Base-by-base conservation (phyloP, 2,888 invertebrate genomes). In the Choreutis nemorana region DNA sequence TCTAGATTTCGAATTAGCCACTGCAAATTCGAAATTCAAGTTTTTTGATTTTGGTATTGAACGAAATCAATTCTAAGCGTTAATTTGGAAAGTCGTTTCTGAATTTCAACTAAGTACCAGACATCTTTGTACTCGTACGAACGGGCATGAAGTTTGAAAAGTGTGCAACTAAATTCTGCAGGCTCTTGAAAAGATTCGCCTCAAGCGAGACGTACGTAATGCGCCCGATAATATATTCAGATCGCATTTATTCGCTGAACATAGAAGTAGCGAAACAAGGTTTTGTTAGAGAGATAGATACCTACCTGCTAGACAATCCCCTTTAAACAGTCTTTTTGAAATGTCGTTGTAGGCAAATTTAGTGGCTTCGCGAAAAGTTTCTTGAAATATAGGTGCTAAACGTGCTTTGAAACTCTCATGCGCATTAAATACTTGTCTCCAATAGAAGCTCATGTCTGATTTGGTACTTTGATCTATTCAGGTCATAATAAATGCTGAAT, bases 221-320 rank as follows among this genome's bases (percentile, higher is more conserved):
- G 63, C 62, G 59, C 59, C 56, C 61, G 67, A 67, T 71, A 71
- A 73, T 72, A 71, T 68, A 73, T 75, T 73, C 73, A 51, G 58
- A 72, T 72, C 60, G 65, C 62, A 71, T 75, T 68, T 71, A 67
- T 72, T 66, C 63, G 50, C 43, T 44, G 51, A 62, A 55, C 56
- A 64, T 67, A 63, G 65, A 60, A 59, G 60, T n/a, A n/a, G 44
- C 56, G 65, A 63, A 71, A 75, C 67, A 60, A 65, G 70, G 62
- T 66, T 70, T 60, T 59, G 63, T 60, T 62, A 52, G 55, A n/a
- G n/a, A n/a, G n/a, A n/a, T n/a, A n/a, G n/a, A n/a, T 48, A 41
- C 45, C 45, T 18, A 26, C 26, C 26, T 26, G 45, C 40, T 49
- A 50, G 58, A 62, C 63, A 60, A 60, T 66, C 54, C 62, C 56